A percentile compares a stretch with the other conserved stretches of the same genome.
These are phyloP conservation scores for Planococcus citri DNA, from an alignment of 1,140 invertebrate species.

Conservation along the genomic window DNA sequence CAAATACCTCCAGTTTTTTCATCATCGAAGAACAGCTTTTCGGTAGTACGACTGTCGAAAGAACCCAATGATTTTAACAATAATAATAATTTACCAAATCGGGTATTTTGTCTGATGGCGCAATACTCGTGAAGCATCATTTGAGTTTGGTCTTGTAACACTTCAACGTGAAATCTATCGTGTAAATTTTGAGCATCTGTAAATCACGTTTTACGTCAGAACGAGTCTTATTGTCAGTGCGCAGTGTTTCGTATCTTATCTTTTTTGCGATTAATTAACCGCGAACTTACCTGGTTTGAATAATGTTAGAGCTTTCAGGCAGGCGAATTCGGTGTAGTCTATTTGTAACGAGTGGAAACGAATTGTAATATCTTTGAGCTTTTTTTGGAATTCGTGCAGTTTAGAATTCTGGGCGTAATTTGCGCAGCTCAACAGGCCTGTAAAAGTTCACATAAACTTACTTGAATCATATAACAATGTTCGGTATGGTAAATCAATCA, in stretches of 20 bases:
- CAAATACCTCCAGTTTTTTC: not conserved
- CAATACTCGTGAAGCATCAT: conserved; percentile 56
- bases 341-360: conserved; percentile 37
- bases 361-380: conserved; percentile 45
- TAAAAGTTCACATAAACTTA: not conserved
- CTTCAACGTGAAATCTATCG: conserved; percentile 47
- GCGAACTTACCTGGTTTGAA: conserved; percentile 76
- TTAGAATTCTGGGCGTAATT: not conserved
- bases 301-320: conserved; percentile 63
- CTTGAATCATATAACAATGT: too few species aligned
- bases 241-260: too few species aligned
- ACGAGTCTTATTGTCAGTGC: too few species aligned
- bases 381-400: conserved; percentile 29
- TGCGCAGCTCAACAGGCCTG: not conserved
- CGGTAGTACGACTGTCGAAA: conserved; percentile 41
- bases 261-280: too few species aligned
- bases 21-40: conserved; percentile 54
- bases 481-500: too few species aligned
- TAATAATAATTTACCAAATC: conserved; percentile 57
- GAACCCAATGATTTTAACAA: conserved; percentile 48
- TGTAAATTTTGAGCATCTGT: conserved; percentile 51
- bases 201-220: conserved; percentile 26
- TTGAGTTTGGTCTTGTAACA: conserved; percentile 64
- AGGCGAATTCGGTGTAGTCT: conserved; percentile 73
- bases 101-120: conserved; percentile 39